Base-by-base conservation (phyloP, 2,113 vertebrate species). In the Larimichthys polyactis region DNA sequence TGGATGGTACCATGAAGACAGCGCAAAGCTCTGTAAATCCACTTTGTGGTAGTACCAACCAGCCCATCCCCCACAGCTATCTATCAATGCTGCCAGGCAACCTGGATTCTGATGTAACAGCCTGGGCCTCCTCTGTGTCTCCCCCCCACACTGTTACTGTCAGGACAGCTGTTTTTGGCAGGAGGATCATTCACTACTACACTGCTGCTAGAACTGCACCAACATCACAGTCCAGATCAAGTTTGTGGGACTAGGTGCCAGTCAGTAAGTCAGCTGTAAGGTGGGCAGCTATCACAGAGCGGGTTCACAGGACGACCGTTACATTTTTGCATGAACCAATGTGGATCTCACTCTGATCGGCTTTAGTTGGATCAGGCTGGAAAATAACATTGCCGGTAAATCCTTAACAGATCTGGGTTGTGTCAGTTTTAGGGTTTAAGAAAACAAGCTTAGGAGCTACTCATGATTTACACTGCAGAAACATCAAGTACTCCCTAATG, bases 11-110 rank as follows among this genome's bases (percentile, higher is more conserved):
- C 5, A 57, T 77, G 43, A 66, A 83, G 74, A 66, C 65, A 60
- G 75, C 49, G 32, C 63, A 84, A 69, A 79, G 63, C 70, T 74
- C 27, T 67, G 36, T 63, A 84, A 83, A 83, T 78, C 75, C 75
- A 79, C 24, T 78, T 79, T 78, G 52, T 60, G 32, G 20, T 49
- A 29, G 55, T 24, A 24, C 62, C 27, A 27, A 62, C 40, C 43
- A 46, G 16, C 55, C n/a, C 65, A 36, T 16, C 52, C 46, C 65
- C 32, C 57, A 59, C 48, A 44, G 32, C 54, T 57, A 44, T 52
- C 46, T 12, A 17, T 68, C 44, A 43, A n/a, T 19, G 32, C 58
- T 57, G 73, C 58, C 62, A 83, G 70, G 71, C 59, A 48, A 59
- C 63, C 43, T 54, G 27, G 64, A 6, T 29, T 62, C 63, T 75